Evolutionary conservation across 2,888 invertebrate genomes (phyloP).

Genomic region (Caenorhabditis doughertyi): DNA sequence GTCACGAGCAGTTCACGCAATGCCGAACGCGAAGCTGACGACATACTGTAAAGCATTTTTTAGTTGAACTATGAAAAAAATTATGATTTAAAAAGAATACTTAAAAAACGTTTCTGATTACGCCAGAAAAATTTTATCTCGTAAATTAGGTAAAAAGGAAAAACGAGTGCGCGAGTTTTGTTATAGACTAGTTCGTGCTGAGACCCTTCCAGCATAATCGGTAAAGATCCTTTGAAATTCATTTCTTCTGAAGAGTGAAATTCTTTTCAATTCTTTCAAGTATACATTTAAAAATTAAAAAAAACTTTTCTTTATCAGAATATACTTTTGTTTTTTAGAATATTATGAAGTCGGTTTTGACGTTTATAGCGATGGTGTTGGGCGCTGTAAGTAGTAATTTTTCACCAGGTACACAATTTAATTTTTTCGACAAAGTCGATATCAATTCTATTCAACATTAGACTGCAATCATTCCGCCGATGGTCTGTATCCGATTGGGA

Average conservation of each 20-base stretch:
- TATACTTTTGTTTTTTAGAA: too few relatives aligned
- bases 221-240: background rate
- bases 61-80: background rate
- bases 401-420: background rate
- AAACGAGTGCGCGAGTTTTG: too few relatives aligned
- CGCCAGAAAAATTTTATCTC: too few relatives aligned
- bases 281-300: too few relatives aligned
- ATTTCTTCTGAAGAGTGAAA: too few relatives aligned
- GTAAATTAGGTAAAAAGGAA: too few relatives aligned
- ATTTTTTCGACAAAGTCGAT: background rate
- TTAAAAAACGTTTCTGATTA: too few relatives aligned
- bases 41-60: slow-evolving; percentile 21
- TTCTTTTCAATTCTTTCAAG: too few relatives aligned
- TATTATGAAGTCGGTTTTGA: too few relatives aligned
- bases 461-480: slow-evolving; percentile 43
- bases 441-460: slow-evolving; percentile 9
- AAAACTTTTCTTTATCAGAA: too few relatives aligned
- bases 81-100: background rate
- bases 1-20: slow-evolving; percentile 27
- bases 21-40: slow-evolving; percentile 7
- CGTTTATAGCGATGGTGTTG: too few relatives aligned
- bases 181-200: background rate
- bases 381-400: background rate
- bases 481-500: slow-evolving; percentile 50
- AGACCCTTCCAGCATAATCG: background rate